Evolutionary conservation across 2,888 invertebrate genomes (phyloP), one percentile per base, ranked within the genome.

Genomic region (Rhamphomyia laevipes): DNA sequence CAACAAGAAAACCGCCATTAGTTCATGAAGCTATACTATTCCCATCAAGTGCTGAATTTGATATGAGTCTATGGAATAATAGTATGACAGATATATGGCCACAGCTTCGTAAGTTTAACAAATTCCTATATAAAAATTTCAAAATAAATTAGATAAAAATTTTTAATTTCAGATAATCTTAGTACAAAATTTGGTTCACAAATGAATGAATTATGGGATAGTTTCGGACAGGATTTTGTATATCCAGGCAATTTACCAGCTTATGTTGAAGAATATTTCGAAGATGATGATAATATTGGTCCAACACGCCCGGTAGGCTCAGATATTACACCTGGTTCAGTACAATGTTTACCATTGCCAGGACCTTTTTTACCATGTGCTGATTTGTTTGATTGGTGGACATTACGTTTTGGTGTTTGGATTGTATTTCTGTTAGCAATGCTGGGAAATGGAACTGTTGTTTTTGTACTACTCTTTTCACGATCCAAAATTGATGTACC

Each of bases 361-460:
- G 91, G 90, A 23, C 94, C 95, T 4, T 95, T 95, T 73, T 75
- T 94, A 63, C 95, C 95, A 5, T 96, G 95, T 68, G 86, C 89
- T 64, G 95, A 95, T 70, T 76, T 95, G 48, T 95, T 96, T 70
- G 94, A 94, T 66, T 95, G 94, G 94, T 95, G 95, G 95, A 92
- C 93, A 5, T 73, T 95, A 59, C 81, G 94, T 40, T 95, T 94
- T 67, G 94, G 95, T 17, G 93, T 96, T 46, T 97, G 97, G 96
- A 84, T 93, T 15, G 94, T 97, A 42, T 96, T 96, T 71, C 78
- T 96, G 50, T 76, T 95, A 59, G 94, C 96, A 38, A 82, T 97
- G 74, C 77, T 96, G 46, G 97, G 97, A 55, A 97, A 97, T 69
- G 94, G 93, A 43, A 89, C 89, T 1, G 95, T 96, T 11, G 91